Percentiles rank a stretch among this genome's conserved stretches.
These are phyloP conservation scores for Tachysurus fulvidraco DNA, from an alignment of 2,113 vertebrate genomes.

Conservation along the genomic window DNA sequence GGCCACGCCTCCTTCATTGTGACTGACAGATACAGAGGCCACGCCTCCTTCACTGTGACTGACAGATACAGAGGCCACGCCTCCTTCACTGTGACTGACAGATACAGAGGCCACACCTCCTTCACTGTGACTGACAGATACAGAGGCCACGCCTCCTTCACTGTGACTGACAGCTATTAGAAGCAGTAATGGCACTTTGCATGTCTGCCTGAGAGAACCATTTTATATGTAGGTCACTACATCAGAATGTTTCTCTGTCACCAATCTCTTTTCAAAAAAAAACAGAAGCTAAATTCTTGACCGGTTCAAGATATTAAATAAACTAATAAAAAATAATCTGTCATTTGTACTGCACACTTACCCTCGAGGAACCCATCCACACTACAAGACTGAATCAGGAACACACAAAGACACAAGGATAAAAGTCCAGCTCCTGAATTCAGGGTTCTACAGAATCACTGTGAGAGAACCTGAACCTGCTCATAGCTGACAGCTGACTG, in stretches of 20 bases:
- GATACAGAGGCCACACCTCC: neutral
- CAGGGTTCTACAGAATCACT: neutral
- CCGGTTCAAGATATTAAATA: neutral
- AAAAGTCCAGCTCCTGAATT: neutral
- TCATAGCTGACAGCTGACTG: constrained; percentile 23
- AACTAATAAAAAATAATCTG: neutral
- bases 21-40: neutral
- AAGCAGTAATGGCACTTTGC: neutral
- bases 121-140: neutral
- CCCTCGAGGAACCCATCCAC: constrained; percentile 38
- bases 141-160: neutral
- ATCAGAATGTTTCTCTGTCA: neutral
- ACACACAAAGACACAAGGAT: neutral
- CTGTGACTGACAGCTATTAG: neutral
- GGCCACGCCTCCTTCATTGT: too few relatives aligned
- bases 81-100: neutral
- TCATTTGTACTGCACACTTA: constrained; percentile 25
- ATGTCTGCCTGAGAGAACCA: neutral
- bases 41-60: neutral
- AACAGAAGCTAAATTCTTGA: neutral
- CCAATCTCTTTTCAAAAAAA: neutral
- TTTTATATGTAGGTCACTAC: neutral
- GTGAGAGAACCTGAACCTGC: neutral
- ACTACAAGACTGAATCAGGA: neutral
- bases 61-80: neutral